A percentile compares a stretch with the other conserved stretches of the same genome.
Evolutionary conservation across 2,113 vertebrate genomes (phyloP).

Genomic region (Chaetodon auriga): DNA sequence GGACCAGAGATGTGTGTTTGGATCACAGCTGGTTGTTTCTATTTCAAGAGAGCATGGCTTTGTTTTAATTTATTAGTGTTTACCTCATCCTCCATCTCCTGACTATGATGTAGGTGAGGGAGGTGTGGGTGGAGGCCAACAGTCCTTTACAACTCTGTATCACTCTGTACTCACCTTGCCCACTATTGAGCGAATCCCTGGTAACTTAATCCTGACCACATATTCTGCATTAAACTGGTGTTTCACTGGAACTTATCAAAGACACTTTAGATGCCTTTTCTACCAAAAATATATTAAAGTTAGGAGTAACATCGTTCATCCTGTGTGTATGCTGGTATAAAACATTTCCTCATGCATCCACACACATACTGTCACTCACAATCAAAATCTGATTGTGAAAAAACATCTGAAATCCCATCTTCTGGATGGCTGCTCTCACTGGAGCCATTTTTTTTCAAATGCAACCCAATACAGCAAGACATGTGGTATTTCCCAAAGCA

Average conservation of each 20-base stretch:
- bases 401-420: constrained; percentile 40
- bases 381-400: constrained; percentile 11
- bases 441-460: constrained; percentile 36
- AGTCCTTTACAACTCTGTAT: not conserved
- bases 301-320: not conserved
- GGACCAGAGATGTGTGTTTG: not conserved
- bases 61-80: not conserved
- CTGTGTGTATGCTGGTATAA: not conserved
- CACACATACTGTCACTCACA: constrained; percentile 25
- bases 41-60: not conserved
- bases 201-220: not conserved
- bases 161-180: not conserved
- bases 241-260: not conserved
- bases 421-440: constrained; percentile 32
- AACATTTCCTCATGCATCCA: constrained; percentile 18
- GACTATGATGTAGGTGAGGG: not conserved
- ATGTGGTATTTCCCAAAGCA: constrained; percentile 14
- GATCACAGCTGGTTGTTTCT: not conserved
- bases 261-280: not conserved
- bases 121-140: not conserved
- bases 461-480: constrained; percentile 11
- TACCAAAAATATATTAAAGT: not conserved
- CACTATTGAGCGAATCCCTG: not conserved
- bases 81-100: not conserved
- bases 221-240: not conserved